phyloP scores from a whole-genome alignment of 2,797 vertebrate genomes.

The Amphiprion clarkii region DNA sequence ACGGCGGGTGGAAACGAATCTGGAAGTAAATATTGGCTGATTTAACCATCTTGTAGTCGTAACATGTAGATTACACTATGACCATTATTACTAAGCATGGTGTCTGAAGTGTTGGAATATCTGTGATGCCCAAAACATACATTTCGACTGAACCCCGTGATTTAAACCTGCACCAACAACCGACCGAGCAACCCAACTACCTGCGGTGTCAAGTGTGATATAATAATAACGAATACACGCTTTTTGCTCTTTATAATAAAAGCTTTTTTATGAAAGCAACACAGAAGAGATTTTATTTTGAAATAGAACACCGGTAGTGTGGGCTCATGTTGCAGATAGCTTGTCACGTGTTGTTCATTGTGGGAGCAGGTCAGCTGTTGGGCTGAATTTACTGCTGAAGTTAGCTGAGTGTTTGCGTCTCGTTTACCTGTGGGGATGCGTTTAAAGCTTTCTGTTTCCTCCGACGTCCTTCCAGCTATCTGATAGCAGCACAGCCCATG shows the following conservation, averaged over 20 bases:
- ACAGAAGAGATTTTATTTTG: conserved; percentile 36
- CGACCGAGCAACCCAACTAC: neutral
- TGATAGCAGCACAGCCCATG: neutral
- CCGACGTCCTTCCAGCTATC: rapidly evolving
- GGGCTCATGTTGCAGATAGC: rapidly evolving
- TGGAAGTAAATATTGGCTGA: neutral
- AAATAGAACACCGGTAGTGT: neutral
- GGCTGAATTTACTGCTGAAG: neutral
- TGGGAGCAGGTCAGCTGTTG: conserved; percentile 36
- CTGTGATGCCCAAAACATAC: neutral
- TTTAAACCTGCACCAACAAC: neutral
- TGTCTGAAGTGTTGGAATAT: neutral
- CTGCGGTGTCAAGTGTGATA: neutral
- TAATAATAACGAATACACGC: neutral
- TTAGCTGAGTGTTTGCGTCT: neutral
- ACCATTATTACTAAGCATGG: neutral
- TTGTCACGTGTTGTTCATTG: neutral
- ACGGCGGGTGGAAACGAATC: neutral
- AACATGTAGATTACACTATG: neutral
- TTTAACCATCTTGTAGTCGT: neutral
- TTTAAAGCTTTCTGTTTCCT: neutral
- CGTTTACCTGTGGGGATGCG: neutral
- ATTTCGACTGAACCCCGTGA: neutral
- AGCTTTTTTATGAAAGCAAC: rapidly evolving
- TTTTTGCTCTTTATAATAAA: neutral